These are phyloP conservation scores for Neocloeon triangulifer DNA, from an alignment of 1,140 invertebrate genomes.

Conservation along the genomic window DNA sequence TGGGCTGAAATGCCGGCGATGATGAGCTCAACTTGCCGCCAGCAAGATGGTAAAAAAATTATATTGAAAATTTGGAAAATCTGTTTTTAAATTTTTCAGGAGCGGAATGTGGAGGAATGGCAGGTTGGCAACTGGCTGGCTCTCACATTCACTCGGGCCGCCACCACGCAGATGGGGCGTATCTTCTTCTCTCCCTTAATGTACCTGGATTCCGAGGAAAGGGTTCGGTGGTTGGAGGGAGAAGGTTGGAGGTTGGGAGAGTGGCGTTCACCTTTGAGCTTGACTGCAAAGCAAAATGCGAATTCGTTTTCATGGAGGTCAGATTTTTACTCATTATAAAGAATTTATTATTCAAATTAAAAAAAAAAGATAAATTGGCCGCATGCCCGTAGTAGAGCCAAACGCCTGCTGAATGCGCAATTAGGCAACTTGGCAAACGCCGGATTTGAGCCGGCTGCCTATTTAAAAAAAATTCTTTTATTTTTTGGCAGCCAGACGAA, in stretches of 20 bases:
- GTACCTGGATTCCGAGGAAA: conserved; percentile 22
- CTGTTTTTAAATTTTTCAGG: conserved; percentile 8
- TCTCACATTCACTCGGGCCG: conserved; percentile 20
- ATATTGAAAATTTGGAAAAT: not conserved
- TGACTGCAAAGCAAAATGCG: conserved; percentile 22
- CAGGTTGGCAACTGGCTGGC: conserved; percentile 20
- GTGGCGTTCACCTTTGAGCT: conserved; percentile 26
- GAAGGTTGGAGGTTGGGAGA: conserved; percentile 18
- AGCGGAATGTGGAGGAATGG: conserved; percentile 14
- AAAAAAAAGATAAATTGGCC: not conserved
- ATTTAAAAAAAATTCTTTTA: too few relatives aligned
- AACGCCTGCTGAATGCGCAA: too few relatives aligned
- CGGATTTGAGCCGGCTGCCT: too few relatives aligned
- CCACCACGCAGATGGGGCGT: conserved; percentile 20
- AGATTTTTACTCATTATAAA: not conserved
- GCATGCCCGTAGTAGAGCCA: too few relatives aligned
- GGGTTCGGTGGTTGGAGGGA: conserved; percentile 17
- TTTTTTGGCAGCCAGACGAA: too few relatives aligned
- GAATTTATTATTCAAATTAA: not conserved
- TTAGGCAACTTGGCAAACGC: too few relatives aligned
- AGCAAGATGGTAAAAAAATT: conserved; percentile 18
- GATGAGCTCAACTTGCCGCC: conserved; percentile 23
- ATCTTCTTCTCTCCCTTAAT: conserved; percentile 23
- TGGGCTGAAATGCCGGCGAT: conserved; percentile 28
- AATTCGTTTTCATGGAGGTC: conserved; percentile 28